Percentiles rank a stretch among this genome's conserved stretches.
Conservation (phyloP, 1,140 invertebrate species). For the Ips typographus region DNA sequence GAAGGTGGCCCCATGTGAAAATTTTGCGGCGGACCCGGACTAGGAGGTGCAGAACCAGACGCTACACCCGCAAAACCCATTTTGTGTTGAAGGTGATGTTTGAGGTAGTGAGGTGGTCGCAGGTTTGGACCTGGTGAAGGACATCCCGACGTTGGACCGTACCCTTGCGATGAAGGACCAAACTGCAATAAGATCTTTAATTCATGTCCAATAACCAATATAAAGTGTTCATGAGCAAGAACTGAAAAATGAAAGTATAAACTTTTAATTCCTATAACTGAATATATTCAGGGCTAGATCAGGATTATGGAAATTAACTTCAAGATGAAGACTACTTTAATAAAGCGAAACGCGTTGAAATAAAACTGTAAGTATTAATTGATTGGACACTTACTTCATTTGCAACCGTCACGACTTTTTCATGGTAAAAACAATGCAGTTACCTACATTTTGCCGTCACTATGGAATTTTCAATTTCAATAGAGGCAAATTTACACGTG, state of each 20-base stretch:
- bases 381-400: no score
- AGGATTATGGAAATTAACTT: no score
- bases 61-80: conserved; percentile 56
- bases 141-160: conserved; percentile 52
- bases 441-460: no score
- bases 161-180: conserved; percentile 53
- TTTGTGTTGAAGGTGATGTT: conserved; percentile 69
- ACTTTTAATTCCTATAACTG: no score
- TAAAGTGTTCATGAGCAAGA: not conserved
- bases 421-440: no score
- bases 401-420: no score
- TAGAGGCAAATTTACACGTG: no score
- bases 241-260: not conserved
- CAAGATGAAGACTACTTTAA: no score
- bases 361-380: no score
- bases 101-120: conserved; percentile 63
- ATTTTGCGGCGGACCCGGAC: conserved; percentile 58
- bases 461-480: no score
- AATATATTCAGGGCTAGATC: no score
- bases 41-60: conserved; percentile 59
- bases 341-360: no score
- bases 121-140: conserved; percentile 50
- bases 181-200: conserved; percentile 19
- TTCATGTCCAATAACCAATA: not conserved
- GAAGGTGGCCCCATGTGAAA: conserved; percentile 62